These are phyloP conservation scores for Reinhardtius hippoglossoides DNA, from an alignment of 2,113 vertebrate species.

Conservation along the genomic window DNA sequence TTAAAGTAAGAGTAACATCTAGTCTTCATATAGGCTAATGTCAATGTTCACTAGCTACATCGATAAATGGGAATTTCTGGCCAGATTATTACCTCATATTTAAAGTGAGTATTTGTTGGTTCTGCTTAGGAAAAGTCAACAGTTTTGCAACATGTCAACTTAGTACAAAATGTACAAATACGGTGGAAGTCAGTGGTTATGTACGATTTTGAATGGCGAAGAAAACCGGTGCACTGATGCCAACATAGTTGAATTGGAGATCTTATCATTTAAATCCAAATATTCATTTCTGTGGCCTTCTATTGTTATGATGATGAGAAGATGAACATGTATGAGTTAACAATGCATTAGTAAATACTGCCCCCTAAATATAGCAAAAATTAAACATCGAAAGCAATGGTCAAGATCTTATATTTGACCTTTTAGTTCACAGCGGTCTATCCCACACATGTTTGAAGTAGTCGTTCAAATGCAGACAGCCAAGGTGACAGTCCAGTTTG, in stretches of 20 bases:
- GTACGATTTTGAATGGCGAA: no score
- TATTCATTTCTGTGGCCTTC: no score
- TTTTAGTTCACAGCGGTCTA: neutral
- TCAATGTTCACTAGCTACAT: neutral
- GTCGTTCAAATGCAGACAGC: neutral
- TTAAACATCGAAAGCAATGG: neutral
- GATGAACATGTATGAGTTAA: no score
- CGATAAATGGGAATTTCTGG: neutral
- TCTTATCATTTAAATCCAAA: no score
- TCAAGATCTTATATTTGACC: neutral
- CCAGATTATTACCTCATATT: neutral
- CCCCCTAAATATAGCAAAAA: neutral
- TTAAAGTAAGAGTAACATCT: neutral
- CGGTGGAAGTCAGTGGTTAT: no score
- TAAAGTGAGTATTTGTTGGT: neutral
- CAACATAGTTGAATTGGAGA: no score
- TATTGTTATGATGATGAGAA: neutral
- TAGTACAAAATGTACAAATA: no score
- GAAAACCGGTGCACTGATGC: no score
- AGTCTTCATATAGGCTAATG: neutral
- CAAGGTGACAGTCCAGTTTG: no score
- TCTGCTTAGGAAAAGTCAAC: neutral
- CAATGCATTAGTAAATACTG: neutral
- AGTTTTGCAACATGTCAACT: neutral
- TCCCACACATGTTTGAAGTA: neutral